These are phyloP conservation scores for Amia ocellicauda DNA, from an alignment of 2,113 vertebrate species.

Conservation along the genomic window DNA sequence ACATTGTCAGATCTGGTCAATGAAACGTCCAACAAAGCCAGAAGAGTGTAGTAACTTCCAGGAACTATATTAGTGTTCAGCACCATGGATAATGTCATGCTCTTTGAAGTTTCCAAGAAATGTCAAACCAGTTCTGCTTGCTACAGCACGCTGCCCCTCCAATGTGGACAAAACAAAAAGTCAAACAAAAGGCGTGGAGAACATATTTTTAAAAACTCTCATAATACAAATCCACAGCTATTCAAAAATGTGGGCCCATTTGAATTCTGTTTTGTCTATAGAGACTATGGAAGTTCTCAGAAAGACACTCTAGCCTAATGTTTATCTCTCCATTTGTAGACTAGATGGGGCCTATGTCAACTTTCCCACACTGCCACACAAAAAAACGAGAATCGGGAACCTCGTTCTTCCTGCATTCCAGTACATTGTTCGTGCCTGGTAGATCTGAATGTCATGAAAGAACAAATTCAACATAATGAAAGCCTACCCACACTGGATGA, in stretches of 20 bases:
- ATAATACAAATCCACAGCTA: too few relatives aligned
- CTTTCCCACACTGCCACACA: constrained; percentile 27
- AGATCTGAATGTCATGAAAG: not conserved
- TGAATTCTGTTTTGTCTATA: too few relatives aligned
- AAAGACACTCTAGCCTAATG: too few relatives aligned
- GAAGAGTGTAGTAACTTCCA: not conserved
- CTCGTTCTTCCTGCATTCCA: constrained; percentile 16
- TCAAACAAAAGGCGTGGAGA: too few relatives aligned
- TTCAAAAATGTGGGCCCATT: too few relatives aligned
- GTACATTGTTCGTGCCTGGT: constrained; percentile 4
- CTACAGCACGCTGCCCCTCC: not conserved
- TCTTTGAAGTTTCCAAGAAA: not conserved
- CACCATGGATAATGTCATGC: constrained; percentile 3
- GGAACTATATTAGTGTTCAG: not conserved
- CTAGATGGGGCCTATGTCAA: constrained; percentile 14
- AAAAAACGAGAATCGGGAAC: constrained; percentile 2
- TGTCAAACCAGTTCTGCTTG: not conserved
- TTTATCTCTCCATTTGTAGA: too few relatives aligned
- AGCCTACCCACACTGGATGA: too few relatives aligned
- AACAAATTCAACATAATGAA: not conserved
- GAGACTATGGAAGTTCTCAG: too few relatives aligned
- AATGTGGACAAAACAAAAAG: too few relatives aligned
- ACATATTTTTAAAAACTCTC: too few relatives aligned
- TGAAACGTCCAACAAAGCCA: too few relatives aligned
- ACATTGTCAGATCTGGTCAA: too few relatives aligned